A percentile compares a stretch with the other conserved stretches of the same genome.
phyloP scores from a whole-genome alignment of 2,113 vertebrate species.

The Neolamprologus longior region DNA sequence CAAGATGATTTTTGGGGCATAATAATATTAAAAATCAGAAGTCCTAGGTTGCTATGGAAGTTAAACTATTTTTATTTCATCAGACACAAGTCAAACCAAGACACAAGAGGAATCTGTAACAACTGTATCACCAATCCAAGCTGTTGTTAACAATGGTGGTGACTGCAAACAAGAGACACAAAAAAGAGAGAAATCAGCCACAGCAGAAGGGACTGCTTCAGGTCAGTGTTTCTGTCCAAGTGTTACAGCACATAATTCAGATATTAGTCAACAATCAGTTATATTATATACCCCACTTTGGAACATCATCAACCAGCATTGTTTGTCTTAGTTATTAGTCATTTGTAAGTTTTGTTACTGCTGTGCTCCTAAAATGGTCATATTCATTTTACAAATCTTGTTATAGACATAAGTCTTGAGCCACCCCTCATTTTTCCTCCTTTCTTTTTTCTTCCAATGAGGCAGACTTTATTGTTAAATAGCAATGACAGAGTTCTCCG shows the following conservation, averaged over 20 bases:
- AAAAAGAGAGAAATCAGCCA: neutral
- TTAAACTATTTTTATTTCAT: neutral
- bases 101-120: neutral
- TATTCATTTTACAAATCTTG: too few relatives aligned
- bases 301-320: neutral
- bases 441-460: too few relatives aligned
- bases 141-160: neutral
- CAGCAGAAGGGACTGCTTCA: neutral
- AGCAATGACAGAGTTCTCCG: fast-evolving
- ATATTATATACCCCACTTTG: neutral
- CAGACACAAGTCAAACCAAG: neutral
- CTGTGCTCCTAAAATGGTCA: too few relatives aligned
- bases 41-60: neutral
- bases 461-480: too few relatives aligned
- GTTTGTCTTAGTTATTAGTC: neutral
- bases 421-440: fast-evolving
- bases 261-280: neutral
- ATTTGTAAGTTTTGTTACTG: neutral
- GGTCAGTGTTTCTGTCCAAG: neutral
- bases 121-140: neutral
- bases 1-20: neutral
- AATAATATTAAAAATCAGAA: fast-evolving
- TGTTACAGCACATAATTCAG: neutral
- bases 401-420: too few relatives aligned
- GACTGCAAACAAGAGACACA: neutral